Percentiles rank a stretch among this genome's conserved stretches.
phyloP scores from a whole-genome alignment of 2,888 invertebrate species.

The Pachymerium ferrugineum region DNA sequence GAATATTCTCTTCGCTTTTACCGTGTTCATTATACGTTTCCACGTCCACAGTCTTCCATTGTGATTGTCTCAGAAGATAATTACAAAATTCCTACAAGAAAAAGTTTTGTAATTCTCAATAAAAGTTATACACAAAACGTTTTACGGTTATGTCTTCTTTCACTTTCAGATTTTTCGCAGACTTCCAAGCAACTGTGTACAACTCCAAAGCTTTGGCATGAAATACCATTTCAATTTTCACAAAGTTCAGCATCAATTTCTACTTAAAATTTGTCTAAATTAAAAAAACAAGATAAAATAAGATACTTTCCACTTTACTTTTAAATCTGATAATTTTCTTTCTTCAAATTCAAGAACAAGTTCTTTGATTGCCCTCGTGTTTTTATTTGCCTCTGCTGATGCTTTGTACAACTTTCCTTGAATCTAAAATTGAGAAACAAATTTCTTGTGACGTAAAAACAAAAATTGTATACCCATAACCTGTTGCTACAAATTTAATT shows the following conservation, averaged over 20 bases:
- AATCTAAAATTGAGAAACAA: neutral
- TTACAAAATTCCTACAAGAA: neutral
- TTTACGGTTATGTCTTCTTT: neutral
- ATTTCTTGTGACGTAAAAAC: neutral
- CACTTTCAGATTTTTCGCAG: neutral
- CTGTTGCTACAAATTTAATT: neutral
- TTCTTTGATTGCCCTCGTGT: neutral
- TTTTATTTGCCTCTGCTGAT: neutral
- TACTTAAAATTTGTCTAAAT: neutral
- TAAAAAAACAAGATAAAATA: neutral
- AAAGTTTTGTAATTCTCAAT: neutral
- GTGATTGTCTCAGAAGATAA: neutral
- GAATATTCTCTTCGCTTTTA: neutral
- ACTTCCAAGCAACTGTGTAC: neutral
- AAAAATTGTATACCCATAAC: neutral
- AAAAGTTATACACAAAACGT: no score
- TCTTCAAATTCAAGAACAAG: slow-evolving; percentile 5
- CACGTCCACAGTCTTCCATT: neutral
- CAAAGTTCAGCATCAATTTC: slow-evolving; percentile 13
- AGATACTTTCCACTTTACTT: neutral
- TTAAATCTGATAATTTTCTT: neutral
- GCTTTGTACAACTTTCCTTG: neutral
- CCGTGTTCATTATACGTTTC: neutral
- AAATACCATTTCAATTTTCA: slow-evolving; percentile 29
- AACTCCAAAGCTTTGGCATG: slow-evolving; percentile 30